These are phyloP conservation scores for Isichthys henryi DNA, from an alignment of 2,113 vertebrate genomes.

Conservation along the genomic window DNA sequence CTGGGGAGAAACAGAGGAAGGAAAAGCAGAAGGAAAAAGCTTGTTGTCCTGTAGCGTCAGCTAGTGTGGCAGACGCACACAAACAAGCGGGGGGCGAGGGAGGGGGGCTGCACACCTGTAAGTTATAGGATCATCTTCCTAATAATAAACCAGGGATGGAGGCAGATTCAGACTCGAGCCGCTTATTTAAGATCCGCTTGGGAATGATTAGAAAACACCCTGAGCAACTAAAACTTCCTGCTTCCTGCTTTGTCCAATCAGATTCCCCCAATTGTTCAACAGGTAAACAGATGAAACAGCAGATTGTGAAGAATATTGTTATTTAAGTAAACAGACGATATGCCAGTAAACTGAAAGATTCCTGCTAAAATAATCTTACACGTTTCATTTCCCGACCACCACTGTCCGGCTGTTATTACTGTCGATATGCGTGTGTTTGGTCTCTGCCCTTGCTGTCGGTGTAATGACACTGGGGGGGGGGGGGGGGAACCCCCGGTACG, in stretches of 20 bases:
- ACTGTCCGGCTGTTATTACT: neutral
- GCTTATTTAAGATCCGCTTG: neutral
- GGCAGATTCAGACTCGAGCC: neutral
- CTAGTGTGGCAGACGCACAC: slow-evolving; percentile 19
- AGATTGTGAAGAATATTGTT: neutral
- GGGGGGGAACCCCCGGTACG: neutral
- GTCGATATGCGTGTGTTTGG: neutral
- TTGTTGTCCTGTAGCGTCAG: neutral
- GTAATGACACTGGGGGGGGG: neutral
- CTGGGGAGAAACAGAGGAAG: slow-evolving; percentile 47
- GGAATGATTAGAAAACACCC: neutral
- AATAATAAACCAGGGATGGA: neutral
- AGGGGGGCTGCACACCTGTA: neutral
- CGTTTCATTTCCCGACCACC: neutral
- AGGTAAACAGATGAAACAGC: neutral
- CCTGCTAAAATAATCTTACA: neutral
- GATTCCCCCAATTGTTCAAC: neutral
- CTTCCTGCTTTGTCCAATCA: neutral
- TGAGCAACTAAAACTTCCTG: neutral
- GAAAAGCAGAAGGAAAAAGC: slow-evolving; percentile 19
- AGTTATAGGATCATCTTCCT: neutral
- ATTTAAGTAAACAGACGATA: neutral
- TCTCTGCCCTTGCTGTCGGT: neutral
- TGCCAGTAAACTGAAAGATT: neutral
- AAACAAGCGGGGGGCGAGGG: neutral